Evolutionary conservation across 2,888 invertebrate genomes (phyloP).

Genomic region (Crepidodera aurea): DNA sequence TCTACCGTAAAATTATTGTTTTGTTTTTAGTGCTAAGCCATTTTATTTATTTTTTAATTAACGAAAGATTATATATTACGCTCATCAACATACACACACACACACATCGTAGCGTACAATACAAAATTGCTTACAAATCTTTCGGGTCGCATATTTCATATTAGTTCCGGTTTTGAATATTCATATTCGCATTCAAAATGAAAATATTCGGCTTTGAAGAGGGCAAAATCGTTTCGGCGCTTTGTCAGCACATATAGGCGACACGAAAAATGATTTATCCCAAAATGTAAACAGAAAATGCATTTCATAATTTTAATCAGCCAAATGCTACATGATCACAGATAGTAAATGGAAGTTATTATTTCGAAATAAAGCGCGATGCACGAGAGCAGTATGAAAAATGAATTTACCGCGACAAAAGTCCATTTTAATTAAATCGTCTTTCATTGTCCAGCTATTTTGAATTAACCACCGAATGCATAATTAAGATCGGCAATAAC

Average conservation of each 20-base stretch:
- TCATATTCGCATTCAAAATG: constrained; percentile 3
- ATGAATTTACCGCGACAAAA: not conserved
- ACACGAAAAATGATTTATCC: constrained; percentile 22
- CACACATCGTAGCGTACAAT: not conserved
- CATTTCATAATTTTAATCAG: constrained; percentile 18
- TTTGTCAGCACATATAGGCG: constrained; percentile 21
- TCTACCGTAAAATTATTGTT: no score
- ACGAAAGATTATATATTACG: no score
- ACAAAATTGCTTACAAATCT: not conserved
- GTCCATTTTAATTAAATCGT: not conserved
- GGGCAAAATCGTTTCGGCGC: constrained; percentile 15
- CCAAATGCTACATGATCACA: constrained; percentile 8
- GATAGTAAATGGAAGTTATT: constrained; percentile 14
- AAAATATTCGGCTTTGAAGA: constrained; percentile 8
- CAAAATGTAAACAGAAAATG: constrained; percentile 17
- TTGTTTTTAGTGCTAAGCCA: no score
- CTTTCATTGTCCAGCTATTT: no score
- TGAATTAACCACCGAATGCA: no score
- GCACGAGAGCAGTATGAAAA: not conserved
- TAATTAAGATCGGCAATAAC: no score
- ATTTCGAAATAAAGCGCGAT: not conserved
- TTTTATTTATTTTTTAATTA: no score
- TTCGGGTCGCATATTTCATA: not conserved
- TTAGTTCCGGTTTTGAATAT: constrained; percentile 7
- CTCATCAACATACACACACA: no score